A percentile compares a stretch with the other conserved stretches of the same genome.
These are phyloP conservation scores for Mormyrus proboscirostris DNA, from an alignment of 2,797 vertebrate genomes.

Conservation along the genomic window DNA sequence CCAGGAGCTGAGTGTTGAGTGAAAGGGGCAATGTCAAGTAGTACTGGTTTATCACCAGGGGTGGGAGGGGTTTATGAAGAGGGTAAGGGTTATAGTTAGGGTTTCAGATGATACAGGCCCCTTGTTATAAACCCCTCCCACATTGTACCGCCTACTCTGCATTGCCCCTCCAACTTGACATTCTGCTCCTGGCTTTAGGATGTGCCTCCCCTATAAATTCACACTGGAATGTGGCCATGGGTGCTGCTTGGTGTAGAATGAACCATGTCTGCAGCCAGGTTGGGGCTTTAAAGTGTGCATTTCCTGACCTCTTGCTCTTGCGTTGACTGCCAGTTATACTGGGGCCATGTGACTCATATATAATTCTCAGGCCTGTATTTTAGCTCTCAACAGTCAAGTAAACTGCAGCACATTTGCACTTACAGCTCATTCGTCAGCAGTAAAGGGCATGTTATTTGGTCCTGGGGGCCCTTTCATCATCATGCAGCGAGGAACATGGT, in stretches of 20 bases:
- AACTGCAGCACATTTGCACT: background rate
- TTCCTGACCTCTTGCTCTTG: background rate
- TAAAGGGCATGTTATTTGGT: background rate
- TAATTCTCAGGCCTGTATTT: background rate
- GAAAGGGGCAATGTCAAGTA: background rate
- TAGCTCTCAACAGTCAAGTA: background rate
- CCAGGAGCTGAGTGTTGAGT: background rate
- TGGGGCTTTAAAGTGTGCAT: background rate
- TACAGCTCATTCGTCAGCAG: background rate
- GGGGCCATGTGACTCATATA: background rate
- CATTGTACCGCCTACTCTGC: background rate
- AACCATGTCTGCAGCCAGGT: background rate
- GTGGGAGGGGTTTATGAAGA: background rate
- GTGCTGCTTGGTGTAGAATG: background rate
- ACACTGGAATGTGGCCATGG: background rate
- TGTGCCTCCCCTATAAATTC: background rate
- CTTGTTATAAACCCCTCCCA: background rate
- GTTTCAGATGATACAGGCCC: background rate
- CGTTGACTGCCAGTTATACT: background rate
- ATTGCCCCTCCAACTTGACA: background rate
- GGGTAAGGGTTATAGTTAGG: background rate
- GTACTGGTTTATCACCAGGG: background rate
- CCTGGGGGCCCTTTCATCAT: background rate
- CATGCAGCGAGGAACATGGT: background rate
- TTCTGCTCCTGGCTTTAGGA: background rate